Percentiles rank a stretch among this genome's conserved stretches.
phyloP scores from a whole-genome alignment of 2,797 vertebrate species.

The Tragelaphus oryx region DNA sequence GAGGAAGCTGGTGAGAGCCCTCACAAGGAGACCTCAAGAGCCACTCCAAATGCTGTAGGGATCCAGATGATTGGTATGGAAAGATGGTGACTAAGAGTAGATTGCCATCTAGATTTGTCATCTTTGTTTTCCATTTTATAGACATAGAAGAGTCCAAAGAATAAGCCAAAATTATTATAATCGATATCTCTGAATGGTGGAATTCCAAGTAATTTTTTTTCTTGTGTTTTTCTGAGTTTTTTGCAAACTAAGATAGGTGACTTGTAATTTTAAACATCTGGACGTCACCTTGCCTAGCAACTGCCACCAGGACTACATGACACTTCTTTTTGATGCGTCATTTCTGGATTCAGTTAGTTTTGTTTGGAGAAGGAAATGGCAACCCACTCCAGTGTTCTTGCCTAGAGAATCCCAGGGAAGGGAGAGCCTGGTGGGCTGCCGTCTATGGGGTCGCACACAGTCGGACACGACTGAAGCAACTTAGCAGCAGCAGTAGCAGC shows the following conservation, averaged over 20 bases:
- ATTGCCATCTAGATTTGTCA: neutral
- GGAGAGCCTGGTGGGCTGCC: too few relatives aligned
- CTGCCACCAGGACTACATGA: neutral
- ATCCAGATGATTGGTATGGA: neutral
- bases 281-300: neutral
- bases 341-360: constrained; percentile 19
- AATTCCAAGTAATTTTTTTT: neutral
- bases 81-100: neutral
- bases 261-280: neutral
- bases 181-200: neutral
- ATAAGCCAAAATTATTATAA: neutral
- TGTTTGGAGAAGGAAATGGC: neutral
- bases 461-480: too few relatives aligned
- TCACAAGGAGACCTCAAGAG: neutral
- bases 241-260: neutral
- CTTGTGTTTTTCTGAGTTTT: constrained; percentile 10
- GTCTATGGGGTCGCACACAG: too few relatives aligned
- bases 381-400: too few relatives aligned
- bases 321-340: neutral
- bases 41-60: neutral
- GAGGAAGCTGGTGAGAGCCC: neutral
- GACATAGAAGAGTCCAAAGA: neutral
- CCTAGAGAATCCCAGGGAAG: too few relatives aligned
- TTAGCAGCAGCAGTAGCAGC: too few relatives aligned
- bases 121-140: constrained; percentile 18